A percentile compares a stretch with the other conserved stretches of the same genome.
Evolutionary conservation across 2,888 invertebrate genomes (phyloP).

Genomic region (Epiblema foenella): DNA sequence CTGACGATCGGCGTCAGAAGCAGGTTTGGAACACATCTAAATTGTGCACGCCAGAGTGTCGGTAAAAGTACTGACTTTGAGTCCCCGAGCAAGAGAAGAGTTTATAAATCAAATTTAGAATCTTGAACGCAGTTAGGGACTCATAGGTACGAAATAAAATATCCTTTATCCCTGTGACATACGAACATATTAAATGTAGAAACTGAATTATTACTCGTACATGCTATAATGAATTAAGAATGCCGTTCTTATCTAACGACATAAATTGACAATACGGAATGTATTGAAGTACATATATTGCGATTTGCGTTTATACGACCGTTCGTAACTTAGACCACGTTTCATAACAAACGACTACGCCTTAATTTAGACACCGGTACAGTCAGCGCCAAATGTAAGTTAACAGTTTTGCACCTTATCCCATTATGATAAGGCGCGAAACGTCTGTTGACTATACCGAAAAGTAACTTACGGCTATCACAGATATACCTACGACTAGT

Average conservation of each 20-base stretch:
- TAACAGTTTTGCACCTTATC: too few relatives aligned
- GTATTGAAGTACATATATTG: neutral
- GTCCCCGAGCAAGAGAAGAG: neutral
- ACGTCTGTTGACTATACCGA: neutral
- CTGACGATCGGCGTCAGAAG: neutral
- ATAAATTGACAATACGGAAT: neutral
- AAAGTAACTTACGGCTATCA: neutral
- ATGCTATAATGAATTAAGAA: neutral
- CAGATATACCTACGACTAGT: neutral
- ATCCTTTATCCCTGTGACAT: neutral
- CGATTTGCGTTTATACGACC: neutral
- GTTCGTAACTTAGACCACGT: neutral
- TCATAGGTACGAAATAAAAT: neutral
- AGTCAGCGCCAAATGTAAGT: too few relatives aligned
- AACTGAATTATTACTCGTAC: too few relatives aligned
- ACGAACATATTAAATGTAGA: too few relatives aligned
- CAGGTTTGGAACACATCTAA: neutral
- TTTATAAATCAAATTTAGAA: neutral
- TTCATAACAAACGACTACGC: neutral
- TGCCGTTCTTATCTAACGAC: neutral
- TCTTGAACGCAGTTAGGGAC: neutral
- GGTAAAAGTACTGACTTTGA: neutral
- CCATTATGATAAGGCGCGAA: too few relatives aligned
- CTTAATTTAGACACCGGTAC: neutral
- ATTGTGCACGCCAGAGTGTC: neutral